Conservation (phyloP, 2,888 invertebrate species). For the Cantharis rufa region DNA sequence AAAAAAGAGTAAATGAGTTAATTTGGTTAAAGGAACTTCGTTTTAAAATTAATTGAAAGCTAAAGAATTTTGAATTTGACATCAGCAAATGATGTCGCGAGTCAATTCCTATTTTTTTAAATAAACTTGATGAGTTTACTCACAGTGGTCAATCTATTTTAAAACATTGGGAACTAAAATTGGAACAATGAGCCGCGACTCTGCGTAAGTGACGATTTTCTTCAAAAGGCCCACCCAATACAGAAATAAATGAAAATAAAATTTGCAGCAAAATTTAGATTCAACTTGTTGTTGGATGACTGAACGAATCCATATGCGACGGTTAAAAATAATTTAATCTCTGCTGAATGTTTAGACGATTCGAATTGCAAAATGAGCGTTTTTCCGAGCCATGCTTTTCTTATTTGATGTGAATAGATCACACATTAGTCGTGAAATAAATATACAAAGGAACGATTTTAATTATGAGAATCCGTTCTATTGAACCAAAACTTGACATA, state of each 20-base stretch:
- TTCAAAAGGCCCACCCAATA: neutral
- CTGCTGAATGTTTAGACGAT: neutral
- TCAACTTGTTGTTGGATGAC: neutral
- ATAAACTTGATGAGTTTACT: neutral
- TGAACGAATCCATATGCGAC: neutral
- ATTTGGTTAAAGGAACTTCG: too few species aligned
- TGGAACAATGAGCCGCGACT: neutral
- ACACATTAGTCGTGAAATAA: neutral
- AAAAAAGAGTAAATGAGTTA: too few species aligned
- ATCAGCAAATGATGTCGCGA: too few species aligned
- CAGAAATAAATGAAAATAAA: neutral
- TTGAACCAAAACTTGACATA: neutral
- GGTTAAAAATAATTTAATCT: neutral
- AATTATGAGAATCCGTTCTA: neutral
- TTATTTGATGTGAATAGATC: neutral
- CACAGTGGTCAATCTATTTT: neutral
- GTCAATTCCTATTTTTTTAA: neutral
- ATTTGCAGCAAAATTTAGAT: neutral
- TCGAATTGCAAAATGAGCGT: neutral
- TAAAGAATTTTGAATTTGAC: too few species aligned
- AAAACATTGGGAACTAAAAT: neutral
- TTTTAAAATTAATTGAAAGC: too few species aligned
- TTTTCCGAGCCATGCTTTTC: neutral
- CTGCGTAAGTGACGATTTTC: neutral
- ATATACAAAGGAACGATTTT: neutral